These are phyloP conservation scores for Caenorhabditis sp. DNA, from an alignment of 2,888 invertebrate genomes.

Conservation along the genomic window DNA sequence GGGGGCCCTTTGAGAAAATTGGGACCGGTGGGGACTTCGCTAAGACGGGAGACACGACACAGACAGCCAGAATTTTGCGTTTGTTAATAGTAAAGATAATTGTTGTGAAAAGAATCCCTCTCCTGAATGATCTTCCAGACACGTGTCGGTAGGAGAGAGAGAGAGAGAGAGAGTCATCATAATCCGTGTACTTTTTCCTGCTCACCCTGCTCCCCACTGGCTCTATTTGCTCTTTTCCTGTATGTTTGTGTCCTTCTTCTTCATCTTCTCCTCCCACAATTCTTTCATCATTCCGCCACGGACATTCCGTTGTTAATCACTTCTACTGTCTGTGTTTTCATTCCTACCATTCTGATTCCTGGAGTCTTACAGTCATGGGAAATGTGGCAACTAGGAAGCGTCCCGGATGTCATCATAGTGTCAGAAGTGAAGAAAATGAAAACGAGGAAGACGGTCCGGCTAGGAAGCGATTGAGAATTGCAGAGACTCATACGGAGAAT, in stretches of 20 bases:
- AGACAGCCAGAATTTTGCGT: too few species aligned
- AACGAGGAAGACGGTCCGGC: slow-evolving; percentile 46
- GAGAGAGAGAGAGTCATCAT: slow-evolving; percentile 35
- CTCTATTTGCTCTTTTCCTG: slow-evolving; percentile 49
- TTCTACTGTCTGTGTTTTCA: slow-evolving; percentile 31
- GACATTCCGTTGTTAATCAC: slow-evolving; percentile 50
- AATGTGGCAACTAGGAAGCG: slow-evolving; percentile 63
- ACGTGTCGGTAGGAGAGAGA: too few species aligned
- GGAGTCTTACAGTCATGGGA: slow-evolving; percentile 40
- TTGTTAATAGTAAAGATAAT: too few species aligned
- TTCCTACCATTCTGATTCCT: background rate
- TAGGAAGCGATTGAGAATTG: slow-evolving; percentile 41
- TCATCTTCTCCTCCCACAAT: slow-evolving; percentile 26
- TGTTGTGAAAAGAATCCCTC: background rate
- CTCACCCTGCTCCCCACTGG: slow-evolving; percentile 10
- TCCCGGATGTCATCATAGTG: slow-evolving; percentile 36
- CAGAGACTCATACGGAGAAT: slow-evolving; percentile 36
- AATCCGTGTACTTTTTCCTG: slow-evolving; percentile 39
- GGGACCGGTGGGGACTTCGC: too few species aligned
- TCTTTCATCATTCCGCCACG: slow-evolving; percentile 37
- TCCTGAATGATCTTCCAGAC: slow-evolving; percentile 8
- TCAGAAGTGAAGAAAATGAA: slow-evolving; percentile 23
- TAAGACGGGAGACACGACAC: too few species aligned
- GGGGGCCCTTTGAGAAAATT: too few species aligned
- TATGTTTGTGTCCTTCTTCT: slow-evolving; percentile 39